A percentile compares a stretch with the other conserved stretches of the same genome.
phyloP scores from a whole-genome alignment of 64 coral and sea anemone genomes.

The Montipora capricornis region DNA sequence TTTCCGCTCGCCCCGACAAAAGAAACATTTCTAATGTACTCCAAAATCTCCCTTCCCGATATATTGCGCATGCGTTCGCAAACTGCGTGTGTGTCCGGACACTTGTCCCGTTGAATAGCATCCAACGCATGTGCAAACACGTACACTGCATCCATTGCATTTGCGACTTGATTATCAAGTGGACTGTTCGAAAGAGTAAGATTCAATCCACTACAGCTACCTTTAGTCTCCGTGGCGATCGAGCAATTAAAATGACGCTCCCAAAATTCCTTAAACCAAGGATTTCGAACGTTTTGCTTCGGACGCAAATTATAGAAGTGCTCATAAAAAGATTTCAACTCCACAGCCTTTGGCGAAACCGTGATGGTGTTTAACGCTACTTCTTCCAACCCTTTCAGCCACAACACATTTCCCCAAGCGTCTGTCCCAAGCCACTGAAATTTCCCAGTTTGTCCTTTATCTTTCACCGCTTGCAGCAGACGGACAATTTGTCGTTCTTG shows the following conservation, averaged over 20 bases:
- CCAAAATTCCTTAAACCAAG: conserved; percentile 95
- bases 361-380: conserved; percentile 86
- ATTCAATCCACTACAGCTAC: conserved; percentile 60
- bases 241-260: conserved; percentile 85
- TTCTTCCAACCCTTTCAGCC: conserved; percentile 75
- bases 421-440: conserved; percentile 92
- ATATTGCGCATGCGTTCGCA: conserved; percentile 84
- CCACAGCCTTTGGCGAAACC: conserved; percentile 67
- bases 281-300: conserved; percentile 72
- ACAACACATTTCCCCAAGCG: conserved; percentile 85
- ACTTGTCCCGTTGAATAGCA: conserved; percentile 62
- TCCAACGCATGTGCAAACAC: conserved; percentile 92
- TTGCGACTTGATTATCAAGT: conserved; percentile 82
- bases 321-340: conserved; percentile 75
- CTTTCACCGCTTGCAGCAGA: conserved; percentile 68
- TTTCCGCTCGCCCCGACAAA: conserved; percentile 79
- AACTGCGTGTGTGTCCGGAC: conserved; percentile 36
- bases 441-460: conserved; percentile 25
- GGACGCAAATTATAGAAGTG: conserved; percentile 78
- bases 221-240: conserved; percentile 6
- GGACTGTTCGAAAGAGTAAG: conserved; percentile 67
- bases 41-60: conserved; percentile 81
- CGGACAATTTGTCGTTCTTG: conserved; percentile 71
- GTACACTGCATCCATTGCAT: conserved; percentile 92
- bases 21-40: conserved; percentile 59